Base-by-base conservation (phyloP, 2,888 invertebrate species). In the Chydorus sphaericus region DNA sequence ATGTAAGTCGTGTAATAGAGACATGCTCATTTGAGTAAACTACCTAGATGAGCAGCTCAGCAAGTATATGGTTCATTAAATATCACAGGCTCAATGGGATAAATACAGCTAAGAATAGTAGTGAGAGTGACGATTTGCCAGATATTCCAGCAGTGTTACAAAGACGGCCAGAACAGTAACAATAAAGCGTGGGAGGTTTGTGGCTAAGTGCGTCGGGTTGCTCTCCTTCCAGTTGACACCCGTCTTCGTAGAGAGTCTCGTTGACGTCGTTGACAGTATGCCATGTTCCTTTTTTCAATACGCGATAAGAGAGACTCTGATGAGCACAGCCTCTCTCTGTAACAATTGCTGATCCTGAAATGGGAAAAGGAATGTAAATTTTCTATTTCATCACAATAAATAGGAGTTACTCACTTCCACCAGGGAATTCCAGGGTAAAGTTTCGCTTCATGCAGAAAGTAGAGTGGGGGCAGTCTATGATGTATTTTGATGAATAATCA, bases 371-470 rank as follows among this genome's bases (percentile, higher is more conserved):
- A 7, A 23, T n/a, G n/a, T n/a, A n/a, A n/a, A n/a, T n/a, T n/a
- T n/a, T n/a, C n/a, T n/a, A n/a, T n/a, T n/a, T n/a, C n/a, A n/a
- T n/a, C n/a, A n/a, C n/a, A n/a, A n/a, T n/a, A n/a, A n/a, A n/a
- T n/a, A 8, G 3, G 2, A 4, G 14, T 8, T 50, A 26, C 6
- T 68, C 69, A 82, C 82, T 77, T 73, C 83, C 82, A 65, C 79
- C 79, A 61, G 78, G 77, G 63, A 85, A 75, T 60, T 79, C 73
- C 18, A 79, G 74, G 61, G 76, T 75, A 60, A 79, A 79, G 51
- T 81, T 79, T 65, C 79, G 80, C 68, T 87, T 89, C 74, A 83
- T 78, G 66, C 89, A 90, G 75, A 86, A 81, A 1, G 88, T 87
- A 1, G 89, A 89, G 66, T 77, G 81, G 1, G 83, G 83, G 66